Evolutionary conservation across 2,113 vertebrate genomes (phyloP).

Genomic region (Beaufortia kweichowensis): DNA sequence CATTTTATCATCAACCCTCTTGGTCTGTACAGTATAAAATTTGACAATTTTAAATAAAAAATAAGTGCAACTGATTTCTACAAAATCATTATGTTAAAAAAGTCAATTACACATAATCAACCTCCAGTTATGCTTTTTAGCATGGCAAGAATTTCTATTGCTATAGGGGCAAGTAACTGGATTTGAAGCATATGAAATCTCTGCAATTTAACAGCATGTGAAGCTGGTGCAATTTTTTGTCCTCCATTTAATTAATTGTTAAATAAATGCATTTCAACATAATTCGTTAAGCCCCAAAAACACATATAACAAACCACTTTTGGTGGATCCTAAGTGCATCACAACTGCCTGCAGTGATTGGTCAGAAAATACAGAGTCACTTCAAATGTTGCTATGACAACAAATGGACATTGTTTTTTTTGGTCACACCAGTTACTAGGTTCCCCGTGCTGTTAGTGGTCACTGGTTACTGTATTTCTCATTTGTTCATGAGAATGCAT

Average conservation of each 20-base stretch:
- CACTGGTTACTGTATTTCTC: not conserved
- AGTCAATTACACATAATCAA: slow-evolving; percentile 14
- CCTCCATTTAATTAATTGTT: slow-evolving; percentile 42
- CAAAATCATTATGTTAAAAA: slow-evolving; percentile 21
- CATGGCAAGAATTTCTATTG: not conserved
- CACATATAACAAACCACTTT: not conserved
- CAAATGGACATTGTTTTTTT: not conserved
- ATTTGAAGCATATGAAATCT: not conserved
- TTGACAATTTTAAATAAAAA: slow-evolving; percentile 47
- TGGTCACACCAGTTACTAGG: not conserved
- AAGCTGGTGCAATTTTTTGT: slow-evolving; percentile 57
- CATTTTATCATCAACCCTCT: slow-evolving; percentile 61
- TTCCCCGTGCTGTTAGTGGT: not conserved
- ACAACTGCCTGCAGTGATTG: not conserved
- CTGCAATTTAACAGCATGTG: slow-evolving; percentile 63
- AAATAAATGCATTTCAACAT: not conserved
- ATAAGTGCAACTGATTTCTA: slow-evolving; percentile 51
- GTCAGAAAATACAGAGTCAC: not conserved
- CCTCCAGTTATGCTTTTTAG: not conserved
- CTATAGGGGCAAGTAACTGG: not conserved
- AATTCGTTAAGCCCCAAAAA: not conserved
- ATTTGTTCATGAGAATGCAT: not conserved
- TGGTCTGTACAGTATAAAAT: slow-evolving; percentile 68
- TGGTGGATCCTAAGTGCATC: not conserved
- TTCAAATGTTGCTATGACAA: not conserved